These are phyloP conservation scores for Drosophila pseudotalamancana DNA, from an alignment of 2,888 invertebrate genomes.

Conservation along the genomic window DNA sequence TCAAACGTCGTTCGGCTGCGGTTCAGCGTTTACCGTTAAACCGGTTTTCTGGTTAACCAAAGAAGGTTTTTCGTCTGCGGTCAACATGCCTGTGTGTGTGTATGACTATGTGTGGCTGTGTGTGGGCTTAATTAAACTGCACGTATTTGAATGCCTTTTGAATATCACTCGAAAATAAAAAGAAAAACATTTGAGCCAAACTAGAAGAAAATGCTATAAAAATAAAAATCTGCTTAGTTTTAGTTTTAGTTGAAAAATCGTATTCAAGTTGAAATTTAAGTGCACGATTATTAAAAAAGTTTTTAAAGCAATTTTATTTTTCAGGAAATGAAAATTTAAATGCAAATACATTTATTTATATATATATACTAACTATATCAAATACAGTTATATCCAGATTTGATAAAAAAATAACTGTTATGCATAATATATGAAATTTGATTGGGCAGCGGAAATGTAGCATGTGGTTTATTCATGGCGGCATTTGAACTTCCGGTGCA, in stretches of 20 bases:
- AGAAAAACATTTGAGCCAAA: background rate
- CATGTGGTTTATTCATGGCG: constrained; percentile 33
- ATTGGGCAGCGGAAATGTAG: constrained; percentile 52
- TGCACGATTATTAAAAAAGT: background rate
- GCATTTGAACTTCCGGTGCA: constrained; percentile 43
- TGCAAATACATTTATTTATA: background rate
- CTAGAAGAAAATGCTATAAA: background rate
- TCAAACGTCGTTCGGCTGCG: background rate
- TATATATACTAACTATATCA: constrained; percentile 2
- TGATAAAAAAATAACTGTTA: background rate
- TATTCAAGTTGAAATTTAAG: background rate
- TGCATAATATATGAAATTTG: constrained; percentile 26
- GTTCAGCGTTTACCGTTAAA: constrained; percentile 11
- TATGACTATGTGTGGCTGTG: background rate
- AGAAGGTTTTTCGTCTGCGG: constrained; percentile 53
- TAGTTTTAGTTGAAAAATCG: background rate
- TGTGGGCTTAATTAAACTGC: constrained; percentile 33
- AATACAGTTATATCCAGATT: constrained; percentile 6
- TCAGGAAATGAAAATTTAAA: constrained; percentile 27
- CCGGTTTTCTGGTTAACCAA: constrained; percentile 49
- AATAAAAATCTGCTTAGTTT: no score
- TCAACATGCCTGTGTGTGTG: constrained; percentile 1
- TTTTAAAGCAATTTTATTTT: constrained; percentile 13
- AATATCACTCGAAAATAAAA: background rate
- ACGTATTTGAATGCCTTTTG: constrained; percentile 25